A percentile compares a stretch with the other conserved stretches of the same genome.
These are phyloP conservation scores for Hydrotaea cyrtoneurina DNA, from an alignment of 2,888 invertebrate genomes.

Conservation along the genomic window DNA sequence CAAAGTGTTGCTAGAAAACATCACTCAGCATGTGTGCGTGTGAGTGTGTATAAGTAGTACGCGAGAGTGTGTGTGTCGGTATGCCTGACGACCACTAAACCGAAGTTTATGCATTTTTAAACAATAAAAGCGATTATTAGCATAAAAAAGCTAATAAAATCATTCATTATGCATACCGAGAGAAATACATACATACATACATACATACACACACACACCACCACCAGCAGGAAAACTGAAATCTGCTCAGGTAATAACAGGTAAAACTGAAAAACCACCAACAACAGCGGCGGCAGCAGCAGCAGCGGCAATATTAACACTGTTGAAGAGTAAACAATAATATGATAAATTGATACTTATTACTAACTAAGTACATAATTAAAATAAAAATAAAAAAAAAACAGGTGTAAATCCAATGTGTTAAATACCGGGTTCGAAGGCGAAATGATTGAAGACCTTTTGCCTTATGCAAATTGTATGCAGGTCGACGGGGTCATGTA, in stretches of 20 bases:
- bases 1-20: constrained; percentile 12
- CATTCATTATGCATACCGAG: constrained; percentile 21
- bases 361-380: constrained; percentile 70
- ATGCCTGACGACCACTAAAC: constrained; percentile 56
- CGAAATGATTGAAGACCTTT: neutral
- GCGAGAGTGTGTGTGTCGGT: neutral
- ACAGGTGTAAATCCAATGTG: constrained; percentile 19
- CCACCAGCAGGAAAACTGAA: constrained; percentile 13
- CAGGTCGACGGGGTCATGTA: neutral
- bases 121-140: constrained; percentile 63
- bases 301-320: constrained; percentile 35
- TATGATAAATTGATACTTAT: constrained; percentile 58
- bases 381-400: constrained; percentile 39
- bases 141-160: constrained; percentile 48
- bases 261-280: neutral
- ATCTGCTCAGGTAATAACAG: constrained; percentile 11
- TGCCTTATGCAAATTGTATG: neutral
- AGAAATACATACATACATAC: constrained; percentile 1
- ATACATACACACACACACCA: neutral
- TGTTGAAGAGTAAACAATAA: constrained; percentile 73
- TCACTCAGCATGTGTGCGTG: neutral
- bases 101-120: constrained; percentile 63
- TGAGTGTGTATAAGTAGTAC: neutral
- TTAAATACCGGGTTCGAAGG: constrained; percentile 1
- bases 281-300: neutral